A percentile compares a stretch with the other conserved stretches of the same genome.
phyloP scores from a whole-genome alignment of 2,113 vertebrate species.

The Tympanuchus pallidicinctus region DNA sequence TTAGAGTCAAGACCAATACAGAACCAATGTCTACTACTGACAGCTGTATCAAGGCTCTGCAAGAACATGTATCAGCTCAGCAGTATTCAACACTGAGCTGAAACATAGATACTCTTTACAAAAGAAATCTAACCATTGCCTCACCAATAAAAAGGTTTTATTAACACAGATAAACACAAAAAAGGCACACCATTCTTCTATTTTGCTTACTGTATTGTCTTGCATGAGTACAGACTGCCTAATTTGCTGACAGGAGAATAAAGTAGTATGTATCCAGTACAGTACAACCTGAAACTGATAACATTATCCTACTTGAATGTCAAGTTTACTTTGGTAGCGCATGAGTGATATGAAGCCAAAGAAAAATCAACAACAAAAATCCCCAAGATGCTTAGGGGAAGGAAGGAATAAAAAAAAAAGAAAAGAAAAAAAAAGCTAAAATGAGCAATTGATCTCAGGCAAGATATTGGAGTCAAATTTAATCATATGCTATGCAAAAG shows the following conservation, averaged over 20 bases:
- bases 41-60: neutral
- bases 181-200: neutral
- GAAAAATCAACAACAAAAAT: neutral
- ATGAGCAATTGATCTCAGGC: neutral
- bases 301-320: conserved; percentile 40
- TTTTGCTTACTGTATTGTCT: neutral
- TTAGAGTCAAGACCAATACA: neutral
- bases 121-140: neutral
- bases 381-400: neutral
- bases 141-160: neutral
- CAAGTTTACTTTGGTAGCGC: conserved; percentile 33
- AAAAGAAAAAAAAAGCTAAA: neutral
- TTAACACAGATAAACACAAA: neutral
- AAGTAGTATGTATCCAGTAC: conserved; percentile 5
- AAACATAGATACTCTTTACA: neutral
- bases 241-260: conserved; percentile 30
- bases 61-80: too few relatives aligned
- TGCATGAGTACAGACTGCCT: neutral
- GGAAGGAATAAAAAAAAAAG: neutral
- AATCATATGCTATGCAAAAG: conserved; percentile 39
- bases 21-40: neutral
- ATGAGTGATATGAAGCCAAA: neutral
- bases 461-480: neutral
- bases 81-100: too few relatives aligned
- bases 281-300: conserved; percentile 52